Base-by-base conservation (phyloP, 2,797 vertebrate species). In the Sebastes variabilis region DNA sequence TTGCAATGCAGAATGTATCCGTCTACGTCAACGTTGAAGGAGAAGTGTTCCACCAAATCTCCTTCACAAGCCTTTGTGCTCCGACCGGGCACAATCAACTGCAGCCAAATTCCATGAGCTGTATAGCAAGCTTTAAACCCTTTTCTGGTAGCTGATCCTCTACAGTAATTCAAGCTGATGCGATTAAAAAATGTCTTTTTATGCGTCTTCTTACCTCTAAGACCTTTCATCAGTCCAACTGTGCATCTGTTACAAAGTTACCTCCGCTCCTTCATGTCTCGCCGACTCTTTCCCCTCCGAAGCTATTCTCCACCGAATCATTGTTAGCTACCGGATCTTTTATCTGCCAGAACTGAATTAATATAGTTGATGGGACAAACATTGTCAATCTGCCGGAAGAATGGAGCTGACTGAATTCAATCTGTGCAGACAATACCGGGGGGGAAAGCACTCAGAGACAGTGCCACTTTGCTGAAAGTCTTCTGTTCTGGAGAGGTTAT, bases 361-460 rank as follows among this genome's bases (percentile, higher is more conserved):
- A 95, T 95, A 91, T 81, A 90, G 83, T 90, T 84, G 93, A 91
- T 90, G 88, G 95, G 90, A 96, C 94, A 95, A 96, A 95, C 95
- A 94, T 94, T 96, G 92, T 96, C 94, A 94, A 89, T 95, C 94
- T 96, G 87, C 77, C 81, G 83, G 92, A 94, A 95, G 95, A 96
- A 97, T 91, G 83, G 95, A 94, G 86, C 66, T 80, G 88, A 90
- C 92, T 94, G 91, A 94, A 95, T 96, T 96, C 95, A 94, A 93
- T 96, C 90, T 94, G 81, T 83, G 92, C 94, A 94, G 91, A 95
- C 95, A 95, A 91, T 95, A 87, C 92, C 91, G 22, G 69, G 82
- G 18, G 81, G 77, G 75, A 88, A 91, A 86, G 88, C 82, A 77
- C 82, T 90, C 84, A 69, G 90, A 89, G 89, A 81, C 87, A 78